phyloP scores from a whole-genome alignment of 2,797 vertebrate genomes.

The Spheniscus humboldti region DNA sequence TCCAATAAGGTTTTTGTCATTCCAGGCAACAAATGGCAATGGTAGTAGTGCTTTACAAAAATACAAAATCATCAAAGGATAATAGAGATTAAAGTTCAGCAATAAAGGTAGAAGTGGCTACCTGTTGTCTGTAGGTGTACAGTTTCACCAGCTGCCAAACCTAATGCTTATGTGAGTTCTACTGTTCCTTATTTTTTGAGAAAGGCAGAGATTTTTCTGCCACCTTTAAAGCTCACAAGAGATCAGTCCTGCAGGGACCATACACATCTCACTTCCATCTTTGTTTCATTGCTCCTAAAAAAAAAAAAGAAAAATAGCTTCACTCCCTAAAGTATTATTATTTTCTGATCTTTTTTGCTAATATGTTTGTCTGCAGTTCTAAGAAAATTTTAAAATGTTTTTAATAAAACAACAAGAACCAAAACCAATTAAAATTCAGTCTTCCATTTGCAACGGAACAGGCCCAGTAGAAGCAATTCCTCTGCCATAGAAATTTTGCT shows the following conservation, averaged over 20 bases:
- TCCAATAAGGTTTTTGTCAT: neutral
- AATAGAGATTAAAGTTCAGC: neutral
- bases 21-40: neutral
- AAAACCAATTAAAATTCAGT: neutral
- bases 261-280: neutral
- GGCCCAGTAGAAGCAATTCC: neutral
- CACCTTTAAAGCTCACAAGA: neutral
- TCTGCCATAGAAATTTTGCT: neutral
- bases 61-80: neutral
- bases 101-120: neutral
- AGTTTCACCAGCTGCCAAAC: neutral
- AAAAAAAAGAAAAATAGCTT: neutral
- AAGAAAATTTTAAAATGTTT: neutral
- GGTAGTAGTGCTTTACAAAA: neutral
- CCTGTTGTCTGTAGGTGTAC: neutral
- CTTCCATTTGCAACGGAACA: neutral
- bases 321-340: neutral
- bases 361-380: neutral
- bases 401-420: neutral
- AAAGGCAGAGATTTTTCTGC: neutral
- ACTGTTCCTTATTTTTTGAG: neutral
- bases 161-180: neutral
- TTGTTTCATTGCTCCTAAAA: neutral
- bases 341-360: neutral
- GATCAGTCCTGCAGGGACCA: neutral